Conservation (phyloP, 64 coral and sea anemone species). For the Montipora efflorescens region DNA sequence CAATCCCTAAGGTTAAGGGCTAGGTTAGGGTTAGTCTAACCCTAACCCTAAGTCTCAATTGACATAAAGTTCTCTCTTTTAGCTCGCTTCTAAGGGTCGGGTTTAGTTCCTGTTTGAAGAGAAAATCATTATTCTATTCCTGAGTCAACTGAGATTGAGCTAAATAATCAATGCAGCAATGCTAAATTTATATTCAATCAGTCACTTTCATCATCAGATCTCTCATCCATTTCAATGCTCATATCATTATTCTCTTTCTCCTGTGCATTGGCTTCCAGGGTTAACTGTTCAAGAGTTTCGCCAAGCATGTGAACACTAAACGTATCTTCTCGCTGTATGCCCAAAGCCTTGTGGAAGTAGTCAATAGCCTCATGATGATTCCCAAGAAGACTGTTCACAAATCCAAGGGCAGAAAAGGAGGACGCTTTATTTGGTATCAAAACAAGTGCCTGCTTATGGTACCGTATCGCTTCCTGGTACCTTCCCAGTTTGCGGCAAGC, state of each 20-base stretch:
- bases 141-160: background rate
- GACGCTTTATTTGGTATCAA: conserved; percentile 91
- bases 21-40: too few relatives aligned
- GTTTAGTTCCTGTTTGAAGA: background rate
- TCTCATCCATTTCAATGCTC: conserved; percentile 92
- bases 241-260: conserved; percentile 59
- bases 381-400: conserved; percentile 93
- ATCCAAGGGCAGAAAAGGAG: conserved; percentile 93
- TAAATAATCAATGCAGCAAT: background rate
- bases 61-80: too few relatives aligned
- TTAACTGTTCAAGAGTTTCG: conserved; percentile 86
- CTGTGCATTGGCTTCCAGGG: conserved; percentile 63
- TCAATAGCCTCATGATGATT: conserved; percentile 94
- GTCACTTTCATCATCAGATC: conserved; percentile 76
- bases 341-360: conserved; percentile 96
- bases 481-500: conserved; percentile 86
- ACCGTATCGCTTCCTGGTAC: conserved; percentile 90
- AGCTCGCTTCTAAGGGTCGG: too few relatives aligned
- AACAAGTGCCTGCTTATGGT: conserved; percentile 90
- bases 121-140: background rate
- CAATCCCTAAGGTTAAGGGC: too few relatives aligned
- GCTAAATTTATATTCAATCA: background rate
- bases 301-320: conserved; percentile 96
- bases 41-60: too few relatives aligned
- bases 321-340: conserved; percentile 88